phyloP scores from a whole-genome alignment of 2,888 invertebrate genomes.

The Drosophila prolongata region DNA sequence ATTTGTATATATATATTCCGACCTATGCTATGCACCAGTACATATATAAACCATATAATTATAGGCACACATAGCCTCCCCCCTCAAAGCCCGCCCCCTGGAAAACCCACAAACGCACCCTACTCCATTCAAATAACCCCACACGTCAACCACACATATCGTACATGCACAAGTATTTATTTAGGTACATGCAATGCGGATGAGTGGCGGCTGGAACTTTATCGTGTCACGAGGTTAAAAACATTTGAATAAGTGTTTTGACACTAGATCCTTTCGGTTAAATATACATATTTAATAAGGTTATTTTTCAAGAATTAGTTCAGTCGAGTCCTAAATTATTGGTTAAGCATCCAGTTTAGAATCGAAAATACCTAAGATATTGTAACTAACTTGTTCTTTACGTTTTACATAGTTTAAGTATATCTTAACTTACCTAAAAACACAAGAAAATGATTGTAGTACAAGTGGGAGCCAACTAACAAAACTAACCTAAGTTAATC shows the following conservation, averaged over 20 bases:
- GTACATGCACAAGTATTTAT: slow-evolving; percentile 14
- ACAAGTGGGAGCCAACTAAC: not conserved
- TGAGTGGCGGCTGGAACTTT: slow-evolving; percentile 10
- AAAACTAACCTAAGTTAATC: slow-evolving; percentile 4
- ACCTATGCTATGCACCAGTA: slow-evolving; percentile 14
- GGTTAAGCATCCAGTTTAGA: too few relatives aligned
- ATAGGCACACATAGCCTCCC: slow-evolving; percentile 33
- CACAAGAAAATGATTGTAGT: not conserved
- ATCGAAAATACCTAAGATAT: too few relatives aligned
- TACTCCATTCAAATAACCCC: slow-evolving; percentile 39
- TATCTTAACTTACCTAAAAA: not conserved
- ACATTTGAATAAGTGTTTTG: slow-evolving; percentile 1
- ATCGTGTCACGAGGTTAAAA: slow-evolving; percentile 35
- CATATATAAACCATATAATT: slow-evolving; percentile 24
- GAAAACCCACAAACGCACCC: slow-evolving; percentile 21
- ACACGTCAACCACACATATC: slow-evolving; percentile 14
- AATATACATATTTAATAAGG: too few relatives aligned
- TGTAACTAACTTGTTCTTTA: too few relatives aligned
- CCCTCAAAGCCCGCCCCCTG: slow-evolving; percentile 6
- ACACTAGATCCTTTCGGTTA: not conserved
- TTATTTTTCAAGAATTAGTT: too few relatives aligned
- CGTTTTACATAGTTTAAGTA: too few relatives aligned
- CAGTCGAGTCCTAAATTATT: too few relatives aligned
- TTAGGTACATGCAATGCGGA: slow-evolving; percentile 7
- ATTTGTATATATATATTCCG: too few relatives aligned